phyloP scores from a whole-genome alignment of 2,888 invertebrate genomes.

The Amphiduros pacificus region DNA sequence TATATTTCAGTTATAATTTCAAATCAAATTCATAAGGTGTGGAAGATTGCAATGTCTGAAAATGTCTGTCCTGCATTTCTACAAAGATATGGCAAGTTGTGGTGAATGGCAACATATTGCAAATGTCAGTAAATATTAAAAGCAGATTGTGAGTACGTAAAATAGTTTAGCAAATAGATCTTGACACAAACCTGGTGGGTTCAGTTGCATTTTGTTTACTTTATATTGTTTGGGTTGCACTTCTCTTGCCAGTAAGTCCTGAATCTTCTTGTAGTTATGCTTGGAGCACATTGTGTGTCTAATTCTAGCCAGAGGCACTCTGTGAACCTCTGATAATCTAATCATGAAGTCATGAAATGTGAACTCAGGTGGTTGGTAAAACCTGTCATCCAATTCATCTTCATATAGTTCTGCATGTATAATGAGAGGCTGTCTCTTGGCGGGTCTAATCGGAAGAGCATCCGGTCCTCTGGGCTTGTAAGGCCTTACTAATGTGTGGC shows the following conservation, averaged over 20 bases:
- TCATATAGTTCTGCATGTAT: constrained; percentile 32
- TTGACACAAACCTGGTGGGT: constrained; percentile 17
- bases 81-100: no score
- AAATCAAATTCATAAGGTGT: no score
- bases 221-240: constrained; percentile 16
- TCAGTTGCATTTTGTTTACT: neutral
- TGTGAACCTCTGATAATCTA: constrained; percentile 38
- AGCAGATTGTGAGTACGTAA: no score
- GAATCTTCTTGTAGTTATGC: constrained; percentile 50
- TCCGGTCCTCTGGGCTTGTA: constrained; percentile 50
- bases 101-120: no score
- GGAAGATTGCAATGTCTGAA: no score
- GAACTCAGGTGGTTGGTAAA: constrained; percentile 39
- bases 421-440: constrained; percentile 34
- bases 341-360: constrained; percentile 51
- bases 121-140: no score
- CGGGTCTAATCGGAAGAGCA: constrained; percentile 40
- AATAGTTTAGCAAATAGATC: no score
- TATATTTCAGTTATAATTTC: no score
- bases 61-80: no score
- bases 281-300: constrained; percentile 41
- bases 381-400: neutral
- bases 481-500: constrained; percentile 44
- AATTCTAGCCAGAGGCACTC: constrained; percentile 40
- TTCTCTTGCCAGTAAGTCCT: constrained; percentile 42